A percentile compares a stretch with the other conserved stretches of the same genome.
Conservation (phyloP, 2,113 vertebrate genomes). For the Castor canadensis region DNA sequence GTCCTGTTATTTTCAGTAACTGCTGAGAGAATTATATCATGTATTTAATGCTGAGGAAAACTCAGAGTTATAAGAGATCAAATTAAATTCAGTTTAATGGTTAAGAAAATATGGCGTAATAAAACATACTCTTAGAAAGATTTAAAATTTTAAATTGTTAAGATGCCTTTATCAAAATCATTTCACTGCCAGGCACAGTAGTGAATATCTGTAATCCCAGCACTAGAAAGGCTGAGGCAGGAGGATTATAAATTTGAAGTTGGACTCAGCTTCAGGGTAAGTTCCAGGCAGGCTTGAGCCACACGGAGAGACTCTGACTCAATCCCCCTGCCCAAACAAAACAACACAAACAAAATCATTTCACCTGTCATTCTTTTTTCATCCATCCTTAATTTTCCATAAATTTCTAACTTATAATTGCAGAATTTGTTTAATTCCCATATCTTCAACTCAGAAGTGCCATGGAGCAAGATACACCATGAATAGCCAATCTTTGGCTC, state of each 20-base stretch:
- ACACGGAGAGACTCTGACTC: neutral
- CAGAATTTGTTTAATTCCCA: neutral
- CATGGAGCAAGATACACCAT: neutral
- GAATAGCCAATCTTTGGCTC: neutral
- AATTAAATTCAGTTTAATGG: neutral
- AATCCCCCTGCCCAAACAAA: neutral
- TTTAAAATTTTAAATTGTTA: neutral
- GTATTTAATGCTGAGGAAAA: conserved; percentile 33
- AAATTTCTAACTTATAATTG: neutral
- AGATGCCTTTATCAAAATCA: neutral
- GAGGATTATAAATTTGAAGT: neutral
- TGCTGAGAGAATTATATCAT: conserved; percentile 33
- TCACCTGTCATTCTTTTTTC: neutral
- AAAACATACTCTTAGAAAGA: neutral
- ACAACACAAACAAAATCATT: neutral
- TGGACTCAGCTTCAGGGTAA: too few relatives aligned
- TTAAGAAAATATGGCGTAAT: neutral
- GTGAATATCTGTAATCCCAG: neutral
- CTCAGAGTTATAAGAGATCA: neutral
- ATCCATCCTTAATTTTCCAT: neutral
- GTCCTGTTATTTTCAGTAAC: conserved; percentile 38
- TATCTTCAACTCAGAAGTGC: neutral
- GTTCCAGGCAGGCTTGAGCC: neutral
- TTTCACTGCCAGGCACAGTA: neutral
- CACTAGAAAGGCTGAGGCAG: neutral